Conservation (phyloP, 2,888 invertebrate genomes). For the Erannis defoliaria region DNA sequence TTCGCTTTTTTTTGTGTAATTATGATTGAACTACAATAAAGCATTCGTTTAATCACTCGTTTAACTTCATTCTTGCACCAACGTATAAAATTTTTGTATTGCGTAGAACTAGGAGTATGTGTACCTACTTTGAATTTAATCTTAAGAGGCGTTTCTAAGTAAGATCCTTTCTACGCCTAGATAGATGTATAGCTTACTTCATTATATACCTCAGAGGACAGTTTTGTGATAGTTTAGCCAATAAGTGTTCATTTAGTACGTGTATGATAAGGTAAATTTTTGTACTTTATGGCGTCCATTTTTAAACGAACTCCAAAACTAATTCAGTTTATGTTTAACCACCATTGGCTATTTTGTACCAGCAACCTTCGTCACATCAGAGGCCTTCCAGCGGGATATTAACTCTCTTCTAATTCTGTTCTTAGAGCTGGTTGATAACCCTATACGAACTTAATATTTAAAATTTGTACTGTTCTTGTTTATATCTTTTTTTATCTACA, state of each 20-base stretch:
- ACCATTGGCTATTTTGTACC: slow-evolving; percentile 10
- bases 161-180: slow-evolving; percentile 42
- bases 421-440: too few species aligned
- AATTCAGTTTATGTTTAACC: slow-evolving; percentile 45
- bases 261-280: slow-evolving; percentile 78
- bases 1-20: too few species aligned
- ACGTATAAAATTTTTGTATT: background rate
- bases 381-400: too few species aligned
- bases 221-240: slow-evolving; percentile 85
- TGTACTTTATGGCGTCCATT: slow-evolving; percentile 78
- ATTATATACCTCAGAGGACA: slow-evolving; percentile 84
- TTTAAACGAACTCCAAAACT: slow-evolving; percentile 44
- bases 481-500: too few species aligned
- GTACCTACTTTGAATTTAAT: background rate
- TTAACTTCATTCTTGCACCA: too few species aligned
- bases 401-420: too few species aligned
- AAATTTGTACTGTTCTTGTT: too few species aligned
- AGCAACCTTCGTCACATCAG: too few species aligned
- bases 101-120: background rate
- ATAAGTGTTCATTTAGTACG: slow-evolving; percentile 84
- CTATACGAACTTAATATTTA: too few species aligned
- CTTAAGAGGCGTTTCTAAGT: background rate
- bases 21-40: too few species aligned
- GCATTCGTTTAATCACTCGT: too few species aligned
- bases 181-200: slow-evolving; percentile 58